phyloP scores from a whole-genome alignment of 2,888 invertebrate genomes.

The Rhagium mordax region DNA sequence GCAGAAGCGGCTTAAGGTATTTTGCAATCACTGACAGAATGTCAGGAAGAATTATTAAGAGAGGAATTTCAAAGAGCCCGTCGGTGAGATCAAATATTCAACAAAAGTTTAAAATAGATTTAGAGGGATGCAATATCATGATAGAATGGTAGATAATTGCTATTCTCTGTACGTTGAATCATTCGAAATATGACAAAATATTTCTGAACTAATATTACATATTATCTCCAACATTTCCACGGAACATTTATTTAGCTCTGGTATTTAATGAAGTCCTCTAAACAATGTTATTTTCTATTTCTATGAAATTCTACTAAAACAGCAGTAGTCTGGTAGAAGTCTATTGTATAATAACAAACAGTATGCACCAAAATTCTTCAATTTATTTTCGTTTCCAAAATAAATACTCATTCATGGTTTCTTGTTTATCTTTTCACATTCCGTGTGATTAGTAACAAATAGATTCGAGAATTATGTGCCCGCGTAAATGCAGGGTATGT shows the following conservation, averaged over 20 bases:
- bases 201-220: no score
- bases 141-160: not conserved
- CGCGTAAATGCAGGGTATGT: no score
- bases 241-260: not conserved
- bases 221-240: not conserved
- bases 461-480: no score
- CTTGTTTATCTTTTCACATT: no score
- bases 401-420: no score
- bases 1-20: constrained; percentile 8
- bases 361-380: no score
- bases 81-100: not conserved
- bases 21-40: not conserved
- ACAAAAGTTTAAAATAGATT: not conserved
- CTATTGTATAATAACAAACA: no score
- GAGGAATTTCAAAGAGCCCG: not conserved
- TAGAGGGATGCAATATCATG: not conserved
- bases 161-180: not conserved
- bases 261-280: not conserved
- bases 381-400: no score
- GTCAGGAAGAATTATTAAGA: constrained; percentile 13
- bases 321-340: no score
- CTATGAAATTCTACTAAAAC: no score
- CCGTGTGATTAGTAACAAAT: no score
- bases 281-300: no score
- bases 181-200: not conserved